These are phyloP conservation scores for Dugesia japonica DNA, from an alignment of 2,888 invertebrate genomes.

Conservation along the genomic window DNA sequence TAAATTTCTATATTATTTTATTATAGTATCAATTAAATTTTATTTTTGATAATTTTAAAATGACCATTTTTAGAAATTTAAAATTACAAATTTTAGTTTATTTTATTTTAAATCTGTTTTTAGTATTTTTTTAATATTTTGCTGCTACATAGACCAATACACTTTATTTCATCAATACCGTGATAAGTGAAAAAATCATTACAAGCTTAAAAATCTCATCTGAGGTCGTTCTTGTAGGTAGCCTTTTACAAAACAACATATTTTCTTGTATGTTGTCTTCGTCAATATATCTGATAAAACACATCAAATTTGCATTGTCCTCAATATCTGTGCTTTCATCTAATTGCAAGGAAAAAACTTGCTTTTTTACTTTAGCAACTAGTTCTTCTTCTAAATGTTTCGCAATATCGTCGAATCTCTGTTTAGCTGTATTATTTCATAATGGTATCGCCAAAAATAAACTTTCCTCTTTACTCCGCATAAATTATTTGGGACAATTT, in stretches of 20 bases:
- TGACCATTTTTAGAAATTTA: too few relatives aligned
- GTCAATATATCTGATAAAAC: neutral
- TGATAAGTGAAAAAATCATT: neutral
- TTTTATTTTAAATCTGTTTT: too few relatives aligned
- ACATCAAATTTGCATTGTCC: neutral
- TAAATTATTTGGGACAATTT: neutral
- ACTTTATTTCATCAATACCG: neutral
- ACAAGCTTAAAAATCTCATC: too few relatives aligned
- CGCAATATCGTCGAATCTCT: neutral
- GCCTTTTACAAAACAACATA: neutral
- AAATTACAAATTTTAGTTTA: too few relatives aligned
- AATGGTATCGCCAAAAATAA: neutral
- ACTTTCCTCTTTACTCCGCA: neutral
- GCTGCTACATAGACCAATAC: neutral
- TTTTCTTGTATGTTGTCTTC: constrained; percentile 7
- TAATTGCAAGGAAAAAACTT: neutral
- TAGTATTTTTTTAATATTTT: too few relatives aligned
- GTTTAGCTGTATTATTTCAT: neutral
- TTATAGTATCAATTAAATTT: too few relatives aligned
- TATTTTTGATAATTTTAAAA: too few relatives aligned
- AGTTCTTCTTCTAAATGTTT: neutral
- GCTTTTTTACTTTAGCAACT: neutral
- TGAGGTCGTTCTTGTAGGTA: neutral
- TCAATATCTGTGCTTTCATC: neutral
- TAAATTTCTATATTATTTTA: too few relatives aligned